A percentile compares a stretch with the other conserved stretches of the same genome.
Conservation (phyloP, 2,113 vertebrate genomes). For the Morone saxatilis region DNA sequence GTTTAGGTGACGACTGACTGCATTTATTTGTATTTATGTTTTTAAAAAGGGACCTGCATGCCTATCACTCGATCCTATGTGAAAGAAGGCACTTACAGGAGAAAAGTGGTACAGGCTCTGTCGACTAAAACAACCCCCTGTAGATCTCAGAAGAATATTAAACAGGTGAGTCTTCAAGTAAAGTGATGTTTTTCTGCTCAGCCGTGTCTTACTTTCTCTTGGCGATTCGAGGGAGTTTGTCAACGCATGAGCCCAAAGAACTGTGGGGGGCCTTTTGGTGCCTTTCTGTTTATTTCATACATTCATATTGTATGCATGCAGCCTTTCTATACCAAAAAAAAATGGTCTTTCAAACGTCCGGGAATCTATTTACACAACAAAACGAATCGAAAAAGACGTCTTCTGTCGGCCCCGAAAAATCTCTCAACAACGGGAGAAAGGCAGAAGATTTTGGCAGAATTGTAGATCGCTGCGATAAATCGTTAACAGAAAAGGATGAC, state of each 20-base stretch:
- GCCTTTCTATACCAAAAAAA: slow-evolving; percentile 49
- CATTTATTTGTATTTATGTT: slow-evolving; percentile 13
- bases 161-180: slow-evolving; percentile 67
- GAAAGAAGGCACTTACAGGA: slow-evolving; percentile 84
- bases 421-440: slow-evolving; percentile 60
- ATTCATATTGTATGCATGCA: slow-evolving; percentile 78
- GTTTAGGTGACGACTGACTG: slow-evolving; percentile 59
- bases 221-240: slow-evolving; percentile 39
- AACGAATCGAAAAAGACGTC: slow-evolving; percentile 17
- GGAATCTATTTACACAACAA: slow-evolving; percentile 74
- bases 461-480: slow-evolving; percentile 36
- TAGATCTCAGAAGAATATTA: slow-evolving; percentile 46
- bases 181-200: slow-evolving; percentile 35
- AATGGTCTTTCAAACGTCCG: slow-evolving; percentile 47
- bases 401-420: slow-evolving; percentile 38
- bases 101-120: slow-evolving; percentile 66
- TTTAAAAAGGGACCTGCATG: slow-evolving; percentile 65
- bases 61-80: slow-evolving; percentile 71
- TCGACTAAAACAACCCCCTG: slow-evolving; percentile 52
- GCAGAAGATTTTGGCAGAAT: slow-evolving; percentile 72
- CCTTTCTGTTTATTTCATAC: slow-evolving; percentile 72
- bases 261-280: slow-evolving; percentile 52
- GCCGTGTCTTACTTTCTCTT: slow-evolving; percentile 46
- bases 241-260: slow-evolving; percentile 28
- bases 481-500: slow-evolving; percentile 18